Conservation (phyloP, 2,888 invertebrate genomes). For the Macrophya annulata region DNA sequence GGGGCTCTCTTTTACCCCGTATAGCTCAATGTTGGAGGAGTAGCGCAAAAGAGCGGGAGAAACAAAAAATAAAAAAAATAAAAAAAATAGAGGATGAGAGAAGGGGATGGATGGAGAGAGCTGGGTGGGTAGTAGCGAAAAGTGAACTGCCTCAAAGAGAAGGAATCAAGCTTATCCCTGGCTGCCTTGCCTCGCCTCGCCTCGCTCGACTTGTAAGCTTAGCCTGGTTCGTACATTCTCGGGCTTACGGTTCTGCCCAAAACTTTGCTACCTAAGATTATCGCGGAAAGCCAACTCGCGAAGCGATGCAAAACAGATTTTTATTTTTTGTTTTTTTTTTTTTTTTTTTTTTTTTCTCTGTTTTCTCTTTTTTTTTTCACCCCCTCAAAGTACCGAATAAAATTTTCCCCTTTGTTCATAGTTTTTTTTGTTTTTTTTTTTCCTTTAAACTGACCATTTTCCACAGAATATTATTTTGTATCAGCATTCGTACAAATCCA, state of each 20-base stretch:
- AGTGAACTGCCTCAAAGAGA: slow-evolving; percentile 47
- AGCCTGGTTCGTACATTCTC: slow-evolving; percentile 68
- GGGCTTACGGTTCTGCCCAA: slow-evolving; percentile 63
- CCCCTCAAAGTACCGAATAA: no score
- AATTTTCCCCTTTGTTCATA: no score
- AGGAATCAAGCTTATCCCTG: slow-evolving; percentile 49
- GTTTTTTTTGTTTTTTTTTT: no score
- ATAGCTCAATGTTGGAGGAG: slow-evolving; percentile 59
- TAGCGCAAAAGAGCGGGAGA: slow-evolving; percentile 56
- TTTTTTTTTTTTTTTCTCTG: no score
- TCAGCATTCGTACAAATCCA: not conserved
- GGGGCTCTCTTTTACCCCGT: slow-evolving; percentile 61
- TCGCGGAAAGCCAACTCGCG: not conserved
- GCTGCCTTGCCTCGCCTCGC: slow-evolving; percentile 17
- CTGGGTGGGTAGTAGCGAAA: not conserved
- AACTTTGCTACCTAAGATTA: slow-evolving; percentile 33
- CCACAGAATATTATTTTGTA: not conserved
- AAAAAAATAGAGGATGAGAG: slow-evolving; percentile 49
- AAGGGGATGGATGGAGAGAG: slow-evolving; percentile 53
- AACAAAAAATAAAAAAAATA: slow-evolving; percentile 9
- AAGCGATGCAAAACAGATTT: slow-evolving; percentile 21
- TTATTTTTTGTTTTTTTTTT: not conserved
- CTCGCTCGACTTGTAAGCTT: slow-evolving; percentile 60
- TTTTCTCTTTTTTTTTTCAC: no score
- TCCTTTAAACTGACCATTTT: not conserved